These are phyloP conservation scores for Acrobasis suavella DNA, from an alignment of 2,888 invertebrate species.

Conservation along the genomic window DNA sequence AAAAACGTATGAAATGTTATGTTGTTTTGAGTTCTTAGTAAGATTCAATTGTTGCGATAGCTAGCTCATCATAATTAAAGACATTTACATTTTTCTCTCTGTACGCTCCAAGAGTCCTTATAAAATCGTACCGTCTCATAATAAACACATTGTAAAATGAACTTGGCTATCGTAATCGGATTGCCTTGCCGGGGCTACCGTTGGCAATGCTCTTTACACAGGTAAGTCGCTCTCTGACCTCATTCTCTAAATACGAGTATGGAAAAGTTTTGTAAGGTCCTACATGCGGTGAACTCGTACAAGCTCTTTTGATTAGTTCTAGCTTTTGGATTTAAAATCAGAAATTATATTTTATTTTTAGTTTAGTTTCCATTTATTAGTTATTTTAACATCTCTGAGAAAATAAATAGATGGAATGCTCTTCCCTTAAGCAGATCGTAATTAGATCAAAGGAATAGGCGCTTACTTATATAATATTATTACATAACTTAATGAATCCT, in stretches of 20 bases:
- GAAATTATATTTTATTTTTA: not conserved
- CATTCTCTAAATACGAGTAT: slow-evolving; percentile 75
- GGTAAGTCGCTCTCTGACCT: slow-evolving; percentile 61
- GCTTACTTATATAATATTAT: no score
- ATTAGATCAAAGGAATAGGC: no score
- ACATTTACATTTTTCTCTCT: no score
- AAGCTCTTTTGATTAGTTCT: slow-evolving; percentile 33
- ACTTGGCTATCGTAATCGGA: slow-evolving; percentile 45
- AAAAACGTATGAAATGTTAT: no score
- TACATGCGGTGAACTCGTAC: slow-evolving; percentile 38
- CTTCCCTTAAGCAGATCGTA: no score
- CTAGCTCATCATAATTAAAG: no score
- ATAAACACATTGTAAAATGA: slow-evolving; percentile 6
- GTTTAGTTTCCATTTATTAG: not conserved
- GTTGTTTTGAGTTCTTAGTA: no score
- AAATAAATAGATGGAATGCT: no score
- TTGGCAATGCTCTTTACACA: slow-evolving; percentile 49
- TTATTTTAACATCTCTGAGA: not conserved
- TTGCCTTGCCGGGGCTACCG: slow-evolving; percentile 56
- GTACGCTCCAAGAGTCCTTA: not conserved
- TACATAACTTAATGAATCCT: no score
- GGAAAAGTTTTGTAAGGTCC: slow-evolving; percentile 69
- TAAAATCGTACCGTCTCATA: slow-evolving; percentile 2
- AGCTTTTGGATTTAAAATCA: not conserved
- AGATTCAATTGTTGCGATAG: no score